Evolutionary conservation across 2,888 invertebrate species (phyloP), one percentile per base, ranked within the genome.

Genomic region (Miltochrista miniata): DNA sequence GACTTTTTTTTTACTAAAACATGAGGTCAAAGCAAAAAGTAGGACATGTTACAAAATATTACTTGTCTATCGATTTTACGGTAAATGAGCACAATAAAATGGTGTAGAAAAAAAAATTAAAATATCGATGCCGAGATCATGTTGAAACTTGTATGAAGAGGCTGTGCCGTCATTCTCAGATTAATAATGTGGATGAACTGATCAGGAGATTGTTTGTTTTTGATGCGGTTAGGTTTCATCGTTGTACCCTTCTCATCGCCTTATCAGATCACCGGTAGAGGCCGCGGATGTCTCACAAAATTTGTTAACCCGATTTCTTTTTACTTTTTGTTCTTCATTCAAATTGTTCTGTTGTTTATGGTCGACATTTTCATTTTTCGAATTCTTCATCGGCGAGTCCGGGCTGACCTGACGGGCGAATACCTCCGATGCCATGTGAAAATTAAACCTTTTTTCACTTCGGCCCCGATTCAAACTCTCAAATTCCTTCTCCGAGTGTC

Each of bases 311-410:
- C 60, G 67, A 64, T 85, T 84, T 80, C 80, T 79, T 89, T 88
- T 86, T 82, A 82, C 83, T 85, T 83, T 81, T 79, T 83, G 73
- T 74, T 75, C 79, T 83, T 87, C 88, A 89, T 90, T 90, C 90
- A 90, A 91, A 91, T 90, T 84, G 85, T 83, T 87, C 75, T 64
- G 87, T 90, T 89, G 91, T 91, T 91, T 91, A 91, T 90, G 83
- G 91, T 79, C 83, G 82, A 85, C 88, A 89, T 91, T 91, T 91
- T 90, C 83, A 87, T 90, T 84, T 89, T 90, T 91, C 68, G 85
- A 88, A 91, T 91, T 87, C 89, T 73, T 71, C 59, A 59, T 65
- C 60, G 65, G 66, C 60, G 64, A 61, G 66, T 44, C 72, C 62
- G 65, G 71, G 68, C 56, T 42, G 73, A 73, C 69, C 72, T 72